Percentiles rank a stretch among this genome's conserved stretches.
phyloP scores from a whole-genome alignment of 2,797 vertebrate species.

The Phylloscopus collybita region DNA sequence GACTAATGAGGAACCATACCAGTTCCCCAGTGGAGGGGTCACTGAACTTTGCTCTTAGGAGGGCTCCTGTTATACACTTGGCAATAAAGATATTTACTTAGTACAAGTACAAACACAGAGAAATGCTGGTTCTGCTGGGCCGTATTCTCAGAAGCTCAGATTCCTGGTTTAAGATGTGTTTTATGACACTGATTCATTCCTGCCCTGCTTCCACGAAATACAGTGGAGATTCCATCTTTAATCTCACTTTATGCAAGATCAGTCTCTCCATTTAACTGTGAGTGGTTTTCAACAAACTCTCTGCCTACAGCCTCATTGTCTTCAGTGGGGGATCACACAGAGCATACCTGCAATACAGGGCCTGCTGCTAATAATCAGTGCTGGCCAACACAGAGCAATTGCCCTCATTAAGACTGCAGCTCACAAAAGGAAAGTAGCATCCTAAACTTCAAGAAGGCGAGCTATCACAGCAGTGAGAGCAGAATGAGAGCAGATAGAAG shows the following conservation, averaged over 20 bases:
- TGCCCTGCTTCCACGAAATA: background rate
- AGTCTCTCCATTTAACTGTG: background rate
- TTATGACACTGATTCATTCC: background rate
- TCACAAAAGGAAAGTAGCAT: slow-evolving; percentile 8
- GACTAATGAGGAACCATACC: background rate
- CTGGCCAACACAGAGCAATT: background rate
- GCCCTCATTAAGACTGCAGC: background rate
- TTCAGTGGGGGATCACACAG: background rate
- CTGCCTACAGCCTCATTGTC: background rate
- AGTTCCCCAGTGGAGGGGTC: background rate
- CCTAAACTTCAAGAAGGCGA: background rate
- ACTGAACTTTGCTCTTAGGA: background rate
- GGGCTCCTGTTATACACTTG: background rate
- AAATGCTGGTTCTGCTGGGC: background rate
- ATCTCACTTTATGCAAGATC: background rate
- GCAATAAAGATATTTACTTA: background rate
- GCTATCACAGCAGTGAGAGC: background rate
- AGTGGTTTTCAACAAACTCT: background rate
- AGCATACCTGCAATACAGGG: background rate
- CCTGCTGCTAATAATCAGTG: background rate
- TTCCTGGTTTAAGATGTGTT: background rate
- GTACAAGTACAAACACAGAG: background rate
- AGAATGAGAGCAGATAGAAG: background rate
- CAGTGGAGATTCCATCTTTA: background rate
- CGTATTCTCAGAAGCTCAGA: background rate